Evolutionary conservation across 2,797 vertebrate genomes (phyloP), one percentile per base, ranked within the genome.

Genomic region (Heterohyrax brucei): DNA sequence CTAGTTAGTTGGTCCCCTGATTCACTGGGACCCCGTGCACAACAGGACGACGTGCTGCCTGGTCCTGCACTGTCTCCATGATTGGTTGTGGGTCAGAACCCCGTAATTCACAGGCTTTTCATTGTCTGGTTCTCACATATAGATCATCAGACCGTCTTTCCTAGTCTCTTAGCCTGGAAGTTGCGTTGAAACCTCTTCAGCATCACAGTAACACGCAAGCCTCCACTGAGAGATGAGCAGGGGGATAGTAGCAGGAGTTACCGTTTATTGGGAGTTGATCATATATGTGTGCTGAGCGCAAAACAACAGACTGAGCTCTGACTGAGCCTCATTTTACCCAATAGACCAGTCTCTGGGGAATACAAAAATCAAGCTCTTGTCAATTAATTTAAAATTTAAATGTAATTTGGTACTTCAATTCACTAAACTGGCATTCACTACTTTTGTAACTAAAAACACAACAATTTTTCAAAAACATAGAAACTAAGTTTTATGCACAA

Each of bases 321-420:
- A 77, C 72, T 0, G 33, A 83, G 76, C 92, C n/a, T 81, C 56
- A 2, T 46, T 50, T n/a, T 61, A 85, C 75, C 75, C 87, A 72
- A 61, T 68, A 84, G 30, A 44, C 72, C 30, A 48, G 66, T 94
- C 81, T 75, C 82, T 26, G 53, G 84, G 94, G 90, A 68, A 93
- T 14, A 26, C 21, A 56, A 73, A 92, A 79, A 61, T 66, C 21
- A 53, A 87, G 48, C 75, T 53, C 77, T 93, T 82, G 81, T 89
- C 88, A 86, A 90, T 79, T 82, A 70, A 96, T 92, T 95, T 94
- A 95, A 82, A 97, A 82, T 93, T 72, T 83, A 97, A 96, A 96
- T 91, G 92, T n/a, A 90, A 93, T 90, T 56, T 79, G 94, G 66
- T 86, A 92, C 86, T 95, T 96, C 76, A 90, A 85, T 79, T 91